Evolutionary conservation across 2,797 vertebrate genomes (phyloP).

Genomic region (Saxicola maurus): DNA sequence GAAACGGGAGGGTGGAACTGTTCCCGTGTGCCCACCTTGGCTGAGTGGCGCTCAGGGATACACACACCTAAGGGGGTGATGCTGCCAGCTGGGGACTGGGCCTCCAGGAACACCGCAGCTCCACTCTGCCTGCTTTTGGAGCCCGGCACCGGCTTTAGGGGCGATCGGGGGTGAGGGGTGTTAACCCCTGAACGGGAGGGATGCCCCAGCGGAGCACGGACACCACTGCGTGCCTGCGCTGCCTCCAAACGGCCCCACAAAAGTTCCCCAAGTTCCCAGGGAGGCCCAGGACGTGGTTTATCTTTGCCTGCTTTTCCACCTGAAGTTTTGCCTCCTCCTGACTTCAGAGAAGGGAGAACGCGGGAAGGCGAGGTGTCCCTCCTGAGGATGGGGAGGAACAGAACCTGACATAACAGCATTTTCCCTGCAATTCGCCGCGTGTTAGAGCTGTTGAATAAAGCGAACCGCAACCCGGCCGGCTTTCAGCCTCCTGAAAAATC

Average conservation of each 20-base stretch:
- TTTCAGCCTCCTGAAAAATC: not conserved
- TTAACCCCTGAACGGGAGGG: not conserved
- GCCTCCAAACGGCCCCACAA: not conserved
- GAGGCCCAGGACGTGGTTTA: not conserved
- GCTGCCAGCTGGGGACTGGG: not conserved
- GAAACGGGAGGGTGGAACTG: not conserved
- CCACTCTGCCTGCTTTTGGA: accelerated
- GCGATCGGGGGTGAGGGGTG: accelerated
- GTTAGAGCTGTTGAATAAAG: not conserved
- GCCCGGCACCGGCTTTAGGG: not conserved
- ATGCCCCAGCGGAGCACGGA: not conserved
- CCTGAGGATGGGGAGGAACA: not conserved
- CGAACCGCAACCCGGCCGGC: not conserved
- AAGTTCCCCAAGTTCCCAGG: not conserved
- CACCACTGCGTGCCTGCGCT: accelerated
- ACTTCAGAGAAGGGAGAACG: not conserved
- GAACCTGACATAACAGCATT: not conserved
- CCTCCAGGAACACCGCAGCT: not conserved
- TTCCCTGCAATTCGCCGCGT: not conserved
- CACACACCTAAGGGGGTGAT: accelerated
- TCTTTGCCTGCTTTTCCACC: not conserved
- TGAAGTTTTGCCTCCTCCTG: not conserved
- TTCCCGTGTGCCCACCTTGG: not conserved
- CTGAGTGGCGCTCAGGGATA: accelerated
- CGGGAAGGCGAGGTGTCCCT: not conserved